Base-by-base conservation (phyloP, 2,888 invertebrate genomes). In the Pammene aurita region DNA sequence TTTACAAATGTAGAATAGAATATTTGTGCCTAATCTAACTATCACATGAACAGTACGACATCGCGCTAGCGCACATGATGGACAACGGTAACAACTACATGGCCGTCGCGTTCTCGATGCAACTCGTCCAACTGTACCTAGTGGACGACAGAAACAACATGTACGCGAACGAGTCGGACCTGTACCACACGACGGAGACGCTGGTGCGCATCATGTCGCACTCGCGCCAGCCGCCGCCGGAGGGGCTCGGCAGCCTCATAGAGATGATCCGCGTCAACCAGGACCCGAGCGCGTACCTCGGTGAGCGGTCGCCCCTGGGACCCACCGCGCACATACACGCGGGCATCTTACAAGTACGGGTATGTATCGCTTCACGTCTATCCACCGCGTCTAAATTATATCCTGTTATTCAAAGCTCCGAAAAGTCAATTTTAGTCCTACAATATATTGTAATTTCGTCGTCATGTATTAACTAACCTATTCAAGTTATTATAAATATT, bases 281-380 rank as follows among this genome's bases (percentile, higher is more conserved):
- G 77, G 97, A 97, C 78, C 94, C 95, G 0, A 90, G 92, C 69
- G 94, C 94, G 7, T 95, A 96, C 77, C 92, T 96, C 66, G 95
- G 96, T 2, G 98, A 98, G 77, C 93, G 97, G 73, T 94, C 96
- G 14, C 94, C 96, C 0, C 94, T 95, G 18, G 97, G 97, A 18
- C 96, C 97, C 1, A 96, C 96, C 5, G 95, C 97, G 34, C 98
- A 98, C 84, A 98, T 98, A 81, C 98, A 98, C 85, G 96, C 98
- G 65, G 98, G 98, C 71, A 97, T 98, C 83, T 94, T 96, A 75
- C 96, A 97, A 93, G 96, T 95, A 61, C 92, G 95, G 85, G 96
- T 96, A 86, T 93, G 68, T 54, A 16, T 50, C 14, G 10, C 48
- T 48, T 48, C 1, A 16, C 11, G 10, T 46, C 16, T 2, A 14